Evolutionary conservation across 2,888 invertebrate genomes (phyloP), one percentile per base, ranked within the genome.

Genomic region (Drosophila cognata): DNA sequence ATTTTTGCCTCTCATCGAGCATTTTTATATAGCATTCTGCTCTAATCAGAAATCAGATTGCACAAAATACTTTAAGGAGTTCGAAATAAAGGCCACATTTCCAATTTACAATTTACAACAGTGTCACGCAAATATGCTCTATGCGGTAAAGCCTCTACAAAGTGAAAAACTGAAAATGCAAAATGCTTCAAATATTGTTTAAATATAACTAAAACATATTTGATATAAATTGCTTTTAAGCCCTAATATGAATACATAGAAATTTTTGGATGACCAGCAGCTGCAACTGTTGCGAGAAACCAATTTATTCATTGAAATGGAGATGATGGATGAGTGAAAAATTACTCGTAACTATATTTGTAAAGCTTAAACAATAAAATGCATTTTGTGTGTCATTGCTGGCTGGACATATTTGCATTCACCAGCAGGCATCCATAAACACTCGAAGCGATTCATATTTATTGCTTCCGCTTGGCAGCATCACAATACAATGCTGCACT

Each of bases 401-500:
- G 25, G n/a, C 18, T 58, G 25, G n/a, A 43, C 25, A 46, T 38
- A 68, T 59, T 59, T 61, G 41, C 21, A 41, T 56, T n/a, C 38
- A n/a, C 50, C n/a, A 55, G 36, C 48, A 36, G 50, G 35, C 61
- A 62, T 72, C 63, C 56, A 74, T 78, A 74, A 74, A 61, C 74
- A 78, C 75, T 63, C 52, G 48, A 65, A 66, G 51, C 74, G 62
- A 65, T 70, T 74, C 61, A 74, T 70, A 78, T 71, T 71, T 79
- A 38, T 56, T 25, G 35, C 29, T 56, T 76, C 79, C 76, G 70
- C 58, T 75, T 65, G 38, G 21, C 72, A 59, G 29, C 60, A 63
- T 50, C 52, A 57, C 64, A 64, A 73, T 21, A 57, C 64, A 61
- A 73, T 43, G 43, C 43, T 58, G 55, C 63, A 71, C 61, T 48